Conservation (phyloP, 1,140 invertebrate genomes). For the Charaxes varanes region DNA sequence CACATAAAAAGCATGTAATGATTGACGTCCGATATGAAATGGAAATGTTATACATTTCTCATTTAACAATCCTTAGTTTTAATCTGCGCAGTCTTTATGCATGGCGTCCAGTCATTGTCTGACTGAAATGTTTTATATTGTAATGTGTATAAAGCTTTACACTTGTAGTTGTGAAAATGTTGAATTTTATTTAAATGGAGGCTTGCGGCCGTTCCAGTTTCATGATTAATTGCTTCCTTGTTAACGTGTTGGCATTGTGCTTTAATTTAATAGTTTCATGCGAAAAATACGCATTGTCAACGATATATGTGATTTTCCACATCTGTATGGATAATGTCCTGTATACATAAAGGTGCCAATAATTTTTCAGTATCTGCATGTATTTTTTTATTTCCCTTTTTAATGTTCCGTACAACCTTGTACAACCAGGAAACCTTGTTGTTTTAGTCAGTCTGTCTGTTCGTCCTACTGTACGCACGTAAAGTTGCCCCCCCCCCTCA, state of each 20-base stretch:
- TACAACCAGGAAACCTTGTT: too few relatives aligned
- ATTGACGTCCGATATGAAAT: too few relatives aligned
- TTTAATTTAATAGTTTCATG: constrained; percentile 18
- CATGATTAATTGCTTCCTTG: constrained; percentile 25
- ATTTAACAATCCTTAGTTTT: neutral
- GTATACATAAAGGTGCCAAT: too few relatives aligned
- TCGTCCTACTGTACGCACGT: too few relatives aligned
- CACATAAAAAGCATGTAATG: constrained; percentile 74
- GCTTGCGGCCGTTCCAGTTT: constrained; percentile 17
- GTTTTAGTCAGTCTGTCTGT: too few relatives aligned
- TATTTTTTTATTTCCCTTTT: too few relatives aligned
- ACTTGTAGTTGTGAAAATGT: constrained; percentile 21
- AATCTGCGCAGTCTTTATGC: neutral
- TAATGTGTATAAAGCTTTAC: constrained; percentile 7
- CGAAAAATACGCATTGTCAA: constrained; percentile 11
- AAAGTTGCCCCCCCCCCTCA: too few relatives aligned
- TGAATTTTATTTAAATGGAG: constrained; percentile 25
- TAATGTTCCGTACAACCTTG: too few relatives aligned
- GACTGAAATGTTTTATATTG: constrained; percentile 7
- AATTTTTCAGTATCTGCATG: too few relatives aligned
- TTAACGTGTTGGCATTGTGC: constrained; percentile 21
- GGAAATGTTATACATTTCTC: too few relatives aligned
- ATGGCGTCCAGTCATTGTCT: neutral
- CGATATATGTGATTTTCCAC: constrained; percentile 13
- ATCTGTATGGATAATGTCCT: neutral